Evolutionary conservation across 2,888 invertebrate genomes (phyloP), one percentile per base, ranked within the genome.

Genomic region (Plebejus melissa): DNA sequence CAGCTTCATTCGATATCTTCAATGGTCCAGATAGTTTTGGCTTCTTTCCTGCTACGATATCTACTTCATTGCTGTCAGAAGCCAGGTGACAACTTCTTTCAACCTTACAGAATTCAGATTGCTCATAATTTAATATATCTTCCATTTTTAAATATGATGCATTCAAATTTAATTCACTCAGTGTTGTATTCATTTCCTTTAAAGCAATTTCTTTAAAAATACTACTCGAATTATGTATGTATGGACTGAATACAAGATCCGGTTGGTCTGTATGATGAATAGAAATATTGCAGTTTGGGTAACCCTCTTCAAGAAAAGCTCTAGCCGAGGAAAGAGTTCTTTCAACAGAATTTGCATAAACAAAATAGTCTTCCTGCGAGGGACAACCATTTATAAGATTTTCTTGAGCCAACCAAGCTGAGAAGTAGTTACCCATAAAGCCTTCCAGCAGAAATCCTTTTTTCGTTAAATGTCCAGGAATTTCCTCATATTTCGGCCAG

Each of bases 341-440:
- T 81, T 93, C 88, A 11, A 88, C 84, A 0, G 82, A 84, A 79
- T 92, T 90, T 0, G 93, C 85, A 80, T 92, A 91, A 1, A 88
- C 86, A 84, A 83, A 91, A 74, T 92, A 86, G 4, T 80, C 81
- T 22, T 87, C 81, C 77, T 88, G 84, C 2, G 79, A 77, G 0
- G 92, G 91, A 79, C 90, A 90, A 0, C 77, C 78, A 16, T 81
- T 77, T 1, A 88, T 77, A 0, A 90, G 77, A 0, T 82, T 80
- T 75, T 85, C 82, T 0, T 78, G 75, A 1, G 77, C 79, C 3
- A 91, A 74, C 90, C 90, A 90, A 70, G 71, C 54, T 57, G 76
- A 76, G 74, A 80, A 78, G 75, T 77, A 80, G 58, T 75, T 76
- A 76, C 90, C 91, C 88, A 91, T 88, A 77, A 78, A 87, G 7